Evolutionary conservation across 2,113 vertebrate species (phyloP), one percentile per base, ranked within the genome.

Genomic region (Progne subis): DNA sequence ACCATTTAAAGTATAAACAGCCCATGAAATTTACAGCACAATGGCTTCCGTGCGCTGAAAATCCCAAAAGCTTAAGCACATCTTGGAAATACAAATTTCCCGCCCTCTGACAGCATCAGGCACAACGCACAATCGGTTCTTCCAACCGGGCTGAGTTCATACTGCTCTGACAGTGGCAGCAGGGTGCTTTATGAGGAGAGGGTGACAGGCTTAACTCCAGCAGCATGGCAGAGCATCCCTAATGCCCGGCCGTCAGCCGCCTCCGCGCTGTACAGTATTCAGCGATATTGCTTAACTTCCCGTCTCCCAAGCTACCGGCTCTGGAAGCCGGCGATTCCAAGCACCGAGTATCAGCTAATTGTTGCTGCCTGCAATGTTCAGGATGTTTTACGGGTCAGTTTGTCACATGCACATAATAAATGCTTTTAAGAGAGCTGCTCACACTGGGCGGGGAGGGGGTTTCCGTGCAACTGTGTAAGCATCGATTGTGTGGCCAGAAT

Each of bases 161-260:
- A 3, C 28, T 57, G 41, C 50, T 72, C 70, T 46, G 76, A n/a
- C 63, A 95, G 67, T 4, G 80, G 64, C 52, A 89, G 50, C 39
- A 19, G 39, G 59, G 49, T 64, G 52, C 57, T 91, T 85, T 72
- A 4, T 7, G 75, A 69, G 3, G 18, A 82, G 46, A 20, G 29
- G 68, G 64, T 81, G 88, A 88, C 90, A 88, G 86, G 68, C 78
- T 89, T 11, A 57, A 34, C 75, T 49, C 34, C 37, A 61, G 86
- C 55, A 79, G 82, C 67, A 9, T 64, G 89, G 93, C 53, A 91
- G 86, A 94, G 87, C 89, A 92, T 84, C 65, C 65, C 69, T 68
- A 93, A 90, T 74, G 75, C 59, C 55, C 0, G 0, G 49, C 88
- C 2, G 0, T 20, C 88, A 37, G 83, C 64, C 70, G 44, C 75